Conservation (phyloP, 1,140 invertebrate genomes). For the Leptestheria dahalacensis region DNA sequence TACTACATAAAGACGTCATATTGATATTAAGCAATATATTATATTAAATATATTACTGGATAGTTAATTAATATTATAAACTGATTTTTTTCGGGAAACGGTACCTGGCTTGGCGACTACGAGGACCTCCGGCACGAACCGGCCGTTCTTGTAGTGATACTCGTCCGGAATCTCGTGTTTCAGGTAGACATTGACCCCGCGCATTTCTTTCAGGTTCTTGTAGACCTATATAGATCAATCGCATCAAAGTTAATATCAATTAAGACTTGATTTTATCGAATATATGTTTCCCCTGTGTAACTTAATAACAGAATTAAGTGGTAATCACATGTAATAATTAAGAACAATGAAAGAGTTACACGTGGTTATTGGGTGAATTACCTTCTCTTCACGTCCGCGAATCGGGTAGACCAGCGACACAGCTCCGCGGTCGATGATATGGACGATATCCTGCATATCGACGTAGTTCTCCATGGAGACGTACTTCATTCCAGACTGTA, state of each 20-base stretch:
- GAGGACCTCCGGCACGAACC: slow-evolving; percentile 22
- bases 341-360: neutral
- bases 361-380: neutral
- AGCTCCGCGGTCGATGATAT: slow-evolving; percentile 14
- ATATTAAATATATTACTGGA: too few species aligned
- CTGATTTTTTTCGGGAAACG: too few species aligned
- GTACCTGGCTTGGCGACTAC: slow-evolving; percentile 21
- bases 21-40: neutral
- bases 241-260: too few species aligned
- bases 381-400: slow-evolving; percentile 9
- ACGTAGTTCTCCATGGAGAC: slow-evolving; percentile 14
- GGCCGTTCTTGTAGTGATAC: slow-evolving; percentile 26
- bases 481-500: slow-evolving; percentile 12
- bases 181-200: slow-evolving; percentile 24
- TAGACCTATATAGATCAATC: too few species aligned
- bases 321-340: neutral
- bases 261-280: neutral
- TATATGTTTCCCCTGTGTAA: neutral
- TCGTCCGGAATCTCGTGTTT: slow-evolving; percentile 25
- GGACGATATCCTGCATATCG: slow-evolving; percentile 13
- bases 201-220: slow-evolving; percentile 20
- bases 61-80: too few species aligned
- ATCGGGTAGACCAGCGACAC: slow-evolving; percentile 11
- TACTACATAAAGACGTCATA: neutral
- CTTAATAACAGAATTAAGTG: neutral